Evolutionary conservation across 2,888 invertebrate species (phyloP).

Genomic region (Synergus itoensis): DNA sequence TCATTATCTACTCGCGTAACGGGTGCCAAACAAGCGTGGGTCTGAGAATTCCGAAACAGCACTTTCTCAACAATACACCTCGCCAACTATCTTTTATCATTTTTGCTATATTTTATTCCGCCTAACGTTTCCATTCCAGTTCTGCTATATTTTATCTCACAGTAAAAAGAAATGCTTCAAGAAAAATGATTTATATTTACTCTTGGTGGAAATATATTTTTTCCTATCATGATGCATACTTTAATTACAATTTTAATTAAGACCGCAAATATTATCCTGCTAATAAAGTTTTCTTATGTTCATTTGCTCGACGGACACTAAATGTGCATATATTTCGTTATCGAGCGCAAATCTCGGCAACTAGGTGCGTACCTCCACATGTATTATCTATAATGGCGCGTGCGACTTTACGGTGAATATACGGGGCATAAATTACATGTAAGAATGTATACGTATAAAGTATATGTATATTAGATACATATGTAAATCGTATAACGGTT

Average conservation of each 20-base stretch:
- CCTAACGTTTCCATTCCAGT: background rate
- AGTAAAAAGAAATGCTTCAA: background rate
- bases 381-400: conserved; percentile 1
- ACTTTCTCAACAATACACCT: conserved; percentile 10
- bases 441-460: background rate
- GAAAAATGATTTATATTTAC: conserved; percentile 25
- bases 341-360: background rate
- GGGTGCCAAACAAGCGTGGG: conserved; percentile 26
- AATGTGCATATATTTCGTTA: background rate
- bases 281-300: background rate
- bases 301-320: background rate
- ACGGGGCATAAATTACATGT: background rate
- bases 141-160: conserved; percentile 5
- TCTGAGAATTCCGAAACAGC: conserved; percentile 16
- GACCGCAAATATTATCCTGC: background rate
- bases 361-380: background rate
- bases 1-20: conserved; percentile 24
- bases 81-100: conserved; percentile 28
- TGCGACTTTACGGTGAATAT: conserved; percentile 1
- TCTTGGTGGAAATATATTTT: too few species aligned
- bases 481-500: conserved; percentile 45
- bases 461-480: background rate
- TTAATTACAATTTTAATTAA: background rate
- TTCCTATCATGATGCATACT: background rate
- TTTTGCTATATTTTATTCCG: background rate